Conservation (phyloP, 2,113 vertebrate genomes). For the Rhinolophus ferrumequinum region DNA sequence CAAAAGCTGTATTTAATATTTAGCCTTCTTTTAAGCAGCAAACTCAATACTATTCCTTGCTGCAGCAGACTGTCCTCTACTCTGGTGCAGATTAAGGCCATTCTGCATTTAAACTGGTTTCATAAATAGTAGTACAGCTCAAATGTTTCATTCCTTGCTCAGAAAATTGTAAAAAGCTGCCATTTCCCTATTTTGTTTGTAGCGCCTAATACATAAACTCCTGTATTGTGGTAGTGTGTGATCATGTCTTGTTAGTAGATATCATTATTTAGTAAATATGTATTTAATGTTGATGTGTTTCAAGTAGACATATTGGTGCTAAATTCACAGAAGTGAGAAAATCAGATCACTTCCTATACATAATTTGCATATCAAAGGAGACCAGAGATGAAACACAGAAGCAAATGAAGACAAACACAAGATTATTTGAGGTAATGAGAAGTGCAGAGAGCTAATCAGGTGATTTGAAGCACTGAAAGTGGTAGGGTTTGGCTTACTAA, state of each 20-base stretch:
- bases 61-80: background rate
- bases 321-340: background rate
- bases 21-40: background rate
- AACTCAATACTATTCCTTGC: background rate
- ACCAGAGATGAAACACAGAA: background rate
- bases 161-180: background rate
- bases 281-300: background rate
- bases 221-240: background rate
- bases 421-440: background rate
- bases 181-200: background rate
- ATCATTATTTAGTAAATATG: background rate
- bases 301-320: background rate
- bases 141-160: background rate
- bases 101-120: background rate
- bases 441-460: background rate
- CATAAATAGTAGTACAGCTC: background rate
- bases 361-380: background rate
- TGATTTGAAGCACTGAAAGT: background rate
- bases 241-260: background rate
- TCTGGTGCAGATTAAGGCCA: background rate
- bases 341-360: background rate
- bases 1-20: background rate
- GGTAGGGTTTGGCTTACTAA: fast-evolving
- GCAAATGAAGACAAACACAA: background rate
- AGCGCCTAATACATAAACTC: background rate